phyloP scores from a whole-genome alignment of 2,113 vertebrate genomes.

The Balaenoptera acutorostrata region DNA sequence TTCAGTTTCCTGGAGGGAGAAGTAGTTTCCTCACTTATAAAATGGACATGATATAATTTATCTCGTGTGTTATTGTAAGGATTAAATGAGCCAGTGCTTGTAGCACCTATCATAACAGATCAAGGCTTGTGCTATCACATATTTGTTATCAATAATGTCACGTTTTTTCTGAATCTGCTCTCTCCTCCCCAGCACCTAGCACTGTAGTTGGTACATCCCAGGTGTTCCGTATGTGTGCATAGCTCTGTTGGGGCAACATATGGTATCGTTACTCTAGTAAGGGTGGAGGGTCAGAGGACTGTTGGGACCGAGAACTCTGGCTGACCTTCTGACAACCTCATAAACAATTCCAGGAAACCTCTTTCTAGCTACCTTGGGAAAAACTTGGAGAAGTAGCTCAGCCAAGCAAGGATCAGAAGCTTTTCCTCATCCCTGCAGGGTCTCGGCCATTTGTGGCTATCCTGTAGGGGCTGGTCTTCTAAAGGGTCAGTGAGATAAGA shows the following conservation, averaged over 20 bases:
- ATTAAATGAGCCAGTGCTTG: not conserved
- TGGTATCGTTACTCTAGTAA: slow-evolving; percentile 46
- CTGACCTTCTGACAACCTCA: slow-evolving; percentile 61
- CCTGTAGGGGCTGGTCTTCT: not conserved
- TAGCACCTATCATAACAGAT: not conserved
- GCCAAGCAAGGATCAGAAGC: slow-evolving; percentile 4
- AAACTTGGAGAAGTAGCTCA: not conserved
- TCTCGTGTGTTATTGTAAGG: not conserved
- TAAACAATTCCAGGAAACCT: slow-evolving; percentile 68
- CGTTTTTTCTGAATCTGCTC: not conserved
- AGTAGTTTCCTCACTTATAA: not conserved
- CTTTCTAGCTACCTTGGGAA: slow-evolving; percentile 34
- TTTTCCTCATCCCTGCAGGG: not conserved
- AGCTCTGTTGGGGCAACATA: not conserved
- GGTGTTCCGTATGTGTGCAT: not conserved
- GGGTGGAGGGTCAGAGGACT: slow-evolving; percentile 37
- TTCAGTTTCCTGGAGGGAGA: not conserved
- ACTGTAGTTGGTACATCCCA: not conserved
- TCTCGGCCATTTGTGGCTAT: not conserved
- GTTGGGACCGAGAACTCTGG: slow-evolving; percentile 57
- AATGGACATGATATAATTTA: not conserved
- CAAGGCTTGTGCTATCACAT: not conserved
- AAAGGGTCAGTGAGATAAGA: not conserved
- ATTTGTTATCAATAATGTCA: not conserved
- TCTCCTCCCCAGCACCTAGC: not conserved